Evolutionary conservation across 2,888 invertebrate species (phyloP).

Genomic region (Apantesis nais): DNA sequence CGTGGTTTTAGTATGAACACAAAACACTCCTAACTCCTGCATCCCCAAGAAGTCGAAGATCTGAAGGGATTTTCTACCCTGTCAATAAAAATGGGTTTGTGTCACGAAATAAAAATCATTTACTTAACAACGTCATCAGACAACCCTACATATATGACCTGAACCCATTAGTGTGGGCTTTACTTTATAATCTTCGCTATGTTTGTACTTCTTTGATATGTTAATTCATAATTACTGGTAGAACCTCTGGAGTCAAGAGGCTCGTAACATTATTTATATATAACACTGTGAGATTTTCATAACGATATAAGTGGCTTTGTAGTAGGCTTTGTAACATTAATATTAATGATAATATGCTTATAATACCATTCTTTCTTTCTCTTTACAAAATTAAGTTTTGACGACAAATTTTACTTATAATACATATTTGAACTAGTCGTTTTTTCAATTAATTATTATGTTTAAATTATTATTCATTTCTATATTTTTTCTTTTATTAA

Average conservation of each 20-base stretch:
- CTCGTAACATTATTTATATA: slow-evolving; percentile 11
- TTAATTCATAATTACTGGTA: slow-evolving; percentile 50
- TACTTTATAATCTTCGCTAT: slow-evolving; percentile 31
- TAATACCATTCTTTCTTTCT: background rate
- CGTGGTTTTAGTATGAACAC: too few species aligned
- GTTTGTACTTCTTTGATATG: slow-evolving; percentile 53
- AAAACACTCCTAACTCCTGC: too few species aligned
- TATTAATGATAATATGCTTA: slow-evolving; percentile 6
- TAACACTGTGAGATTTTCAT: slow-evolving; percentile 22
- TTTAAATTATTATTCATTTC: too few species aligned
- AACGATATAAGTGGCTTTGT: slow-evolving; percentile 27
- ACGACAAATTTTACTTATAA: too few species aligned
- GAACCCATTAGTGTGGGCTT: slow-evolving; percentile 17
- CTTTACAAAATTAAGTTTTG: too few species aligned
- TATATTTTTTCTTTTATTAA: too few species aligned
- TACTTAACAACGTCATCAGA: background rate
- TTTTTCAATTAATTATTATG: too few species aligned
- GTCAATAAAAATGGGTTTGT: too few species aligned
- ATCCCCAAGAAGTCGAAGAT: too few species aligned
- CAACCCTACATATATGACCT: slow-evolving; percentile 21
- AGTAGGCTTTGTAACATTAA: slow-evolving; percentile 18
- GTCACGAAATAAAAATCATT: background rate
- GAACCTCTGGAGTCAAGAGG: slow-evolving; percentile 24
- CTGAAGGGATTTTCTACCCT: too few species aligned
- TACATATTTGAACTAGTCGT: too few species aligned